These are phyloP conservation scores for Drosophila orosa DNA, from an alignment of 1,140 invertebrate genomes.

Conservation along the genomic window DNA sequence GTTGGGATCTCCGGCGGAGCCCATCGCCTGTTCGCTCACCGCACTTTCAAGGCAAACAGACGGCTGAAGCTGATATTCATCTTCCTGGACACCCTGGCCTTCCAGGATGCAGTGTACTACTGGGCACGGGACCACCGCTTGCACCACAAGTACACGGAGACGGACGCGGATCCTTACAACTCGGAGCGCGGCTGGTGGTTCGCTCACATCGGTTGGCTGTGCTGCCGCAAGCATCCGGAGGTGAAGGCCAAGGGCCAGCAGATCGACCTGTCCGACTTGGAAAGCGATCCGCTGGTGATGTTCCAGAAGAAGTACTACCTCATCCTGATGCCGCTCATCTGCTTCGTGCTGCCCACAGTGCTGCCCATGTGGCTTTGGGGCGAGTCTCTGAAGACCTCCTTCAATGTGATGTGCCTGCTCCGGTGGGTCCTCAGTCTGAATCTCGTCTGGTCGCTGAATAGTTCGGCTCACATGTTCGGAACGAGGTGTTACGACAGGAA, in stretches of 20 bases:
- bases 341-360: slow-evolving; percentile 93
- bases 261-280: slow-evolving; percentile 95
- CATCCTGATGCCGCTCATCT: slow-evolving; percentile 90
- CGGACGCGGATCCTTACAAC: slow-evolving; percentile 98
- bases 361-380: slow-evolving; percentile 93
- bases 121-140: slow-evolving; percentile 97
- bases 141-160: slow-evolving; percentile 98
- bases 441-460: slow-evolving; percentile 97
- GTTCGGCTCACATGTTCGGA: slow-evolving; percentile 96
- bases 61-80: slow-evolving; percentile 92
- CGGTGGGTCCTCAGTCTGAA: slow-evolving; percentile 94
- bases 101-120: slow-evolving; percentile 95
- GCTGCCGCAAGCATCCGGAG: slow-evolving; percentile 95
- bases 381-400: slow-evolving; percentile 91
- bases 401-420: slow-evolving; percentile 92
- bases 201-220: slow-evolving; percentile 96
- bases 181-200: slow-evolving; percentile 97
- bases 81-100: slow-evolving; percentile 93
- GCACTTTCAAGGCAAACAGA: slow-evolving; percentile 96
- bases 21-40: slow-evolving; percentile 96
- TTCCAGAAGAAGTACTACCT: slow-evolving; percentile 96
- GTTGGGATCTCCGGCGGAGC: slow-evolving; percentile 96
- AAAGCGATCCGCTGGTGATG: slow-evolving; percentile 91
- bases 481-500: slow-evolving; percentile 95
- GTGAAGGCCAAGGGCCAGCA: slow-evolving; percentile 94